Conservation (phyloP, 2,797 vertebrate species). For the Sebastiscus tertius region DNA sequence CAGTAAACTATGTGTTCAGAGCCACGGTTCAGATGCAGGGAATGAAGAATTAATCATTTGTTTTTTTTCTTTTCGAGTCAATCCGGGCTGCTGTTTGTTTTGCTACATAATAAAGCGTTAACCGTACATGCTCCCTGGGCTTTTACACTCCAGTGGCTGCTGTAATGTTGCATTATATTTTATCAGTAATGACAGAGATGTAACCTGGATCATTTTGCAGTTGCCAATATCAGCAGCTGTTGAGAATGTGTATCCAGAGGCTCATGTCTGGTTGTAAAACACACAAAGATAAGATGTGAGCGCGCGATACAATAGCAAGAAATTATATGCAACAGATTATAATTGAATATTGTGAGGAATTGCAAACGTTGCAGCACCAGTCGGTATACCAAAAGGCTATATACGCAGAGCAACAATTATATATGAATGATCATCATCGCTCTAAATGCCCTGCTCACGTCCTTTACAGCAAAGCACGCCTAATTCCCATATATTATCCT, state of each 20-base stretch:
- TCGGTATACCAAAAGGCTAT: conserved; percentile 32
- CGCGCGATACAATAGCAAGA: not conserved
- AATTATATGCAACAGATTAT: conserved; percentile 21
- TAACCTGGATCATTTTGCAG: conserved; percentile 42
- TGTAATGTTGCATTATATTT: not conserved
- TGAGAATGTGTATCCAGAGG: conserved; percentile 56
- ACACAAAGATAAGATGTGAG: conserved; percentile 4
- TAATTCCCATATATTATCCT: conserved; percentile 69
- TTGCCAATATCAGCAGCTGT: conserved; percentile 42
- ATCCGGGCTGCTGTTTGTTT: conserved; percentile 23
- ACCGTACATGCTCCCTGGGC: not conserved
- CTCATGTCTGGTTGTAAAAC: conserved; percentile 25
- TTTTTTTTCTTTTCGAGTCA: conserved; percentile 45
- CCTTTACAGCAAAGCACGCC: conserved; percentile 52
- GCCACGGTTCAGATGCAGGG: conserved; percentile 37
- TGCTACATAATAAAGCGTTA: conserved; percentile 21
- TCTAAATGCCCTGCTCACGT: conserved; percentile 52
- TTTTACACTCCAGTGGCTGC: not conserved
- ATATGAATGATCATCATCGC: conserved; percentile 50
- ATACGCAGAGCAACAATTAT: conserved; percentile 48
- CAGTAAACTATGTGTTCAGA: conserved; percentile 69
- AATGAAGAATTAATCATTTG: conserved; percentile 63
- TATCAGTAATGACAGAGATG: conserved; percentile 32
- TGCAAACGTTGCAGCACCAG: conserved; percentile 14
- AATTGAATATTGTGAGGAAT: conserved; percentile 31